Evolutionary conservation across 2,888 invertebrate genomes (phyloP).

Genomic region (Diaperis boleti): DNA sequence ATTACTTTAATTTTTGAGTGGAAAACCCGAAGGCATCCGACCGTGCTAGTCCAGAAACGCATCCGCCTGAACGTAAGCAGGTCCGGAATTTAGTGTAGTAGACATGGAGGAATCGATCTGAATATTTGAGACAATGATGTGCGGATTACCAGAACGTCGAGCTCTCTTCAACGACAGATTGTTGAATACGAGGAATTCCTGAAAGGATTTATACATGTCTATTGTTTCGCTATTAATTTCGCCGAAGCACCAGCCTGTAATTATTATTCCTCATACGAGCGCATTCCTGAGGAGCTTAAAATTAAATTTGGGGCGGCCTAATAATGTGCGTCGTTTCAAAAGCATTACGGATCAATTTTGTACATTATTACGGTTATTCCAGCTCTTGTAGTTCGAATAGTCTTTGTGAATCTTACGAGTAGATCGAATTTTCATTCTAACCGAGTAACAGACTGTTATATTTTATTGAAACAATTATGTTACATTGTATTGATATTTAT

Average conservation of each 20-base stretch:
- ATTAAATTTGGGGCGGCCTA: conserved; percentile 14
- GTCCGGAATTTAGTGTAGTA: conserved; percentile 50
- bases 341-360: too few species aligned
- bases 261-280: conserved; percentile 53
- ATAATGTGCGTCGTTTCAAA: neutral
- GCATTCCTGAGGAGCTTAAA: conserved; percentile 16
- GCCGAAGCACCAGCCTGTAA: conserved; percentile 49
- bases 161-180: conserved; percentile 49
- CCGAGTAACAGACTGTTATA: too few species aligned
- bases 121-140: conserved; percentile 50
- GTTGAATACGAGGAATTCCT: conserved; percentile 52
- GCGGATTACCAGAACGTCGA: conserved; percentile 47
- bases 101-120: conserved; percentile 47
- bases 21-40: conserved; percentile 21
- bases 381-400: too few species aligned
- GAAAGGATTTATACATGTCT: conserved; percentile 55
- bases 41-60: conserved; percentile 31
- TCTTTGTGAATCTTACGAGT: too few species aligned
- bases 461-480: too few species aligned
- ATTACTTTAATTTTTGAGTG: conserved; percentile 19
- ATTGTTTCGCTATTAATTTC: conserved; percentile 58
- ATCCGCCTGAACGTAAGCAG: conserved; percentile 36
- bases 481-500: too few species aligned
- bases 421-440: too few species aligned
- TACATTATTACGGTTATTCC: too few species aligned